These are phyloP conservation scores for Tenebrio molitor DNA, from an alignment of 1,140 invertebrate species.

Conservation along the genomic window DNA sequence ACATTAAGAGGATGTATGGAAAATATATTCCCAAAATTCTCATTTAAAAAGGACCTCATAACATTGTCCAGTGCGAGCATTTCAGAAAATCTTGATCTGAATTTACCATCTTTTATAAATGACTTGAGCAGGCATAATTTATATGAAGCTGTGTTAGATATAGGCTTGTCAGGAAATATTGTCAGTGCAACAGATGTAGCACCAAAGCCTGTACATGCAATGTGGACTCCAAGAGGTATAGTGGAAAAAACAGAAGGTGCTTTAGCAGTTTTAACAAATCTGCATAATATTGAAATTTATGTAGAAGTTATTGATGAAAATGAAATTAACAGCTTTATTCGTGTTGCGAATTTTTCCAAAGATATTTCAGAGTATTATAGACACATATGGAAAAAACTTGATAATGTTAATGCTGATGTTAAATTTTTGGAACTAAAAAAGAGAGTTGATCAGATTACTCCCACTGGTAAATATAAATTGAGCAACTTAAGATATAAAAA, in stretches of 20 bases:
- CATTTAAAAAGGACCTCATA: slow-evolving; percentile 34
- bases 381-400: slow-evolving; percentile 20
- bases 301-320: slow-evolving; percentile 25
- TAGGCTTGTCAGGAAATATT: slow-evolving; percentile 19
- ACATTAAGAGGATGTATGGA: slow-evolving; percentile 3
- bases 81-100: slow-evolving; percentile 29
- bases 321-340: slow-evolving; percentile 31
- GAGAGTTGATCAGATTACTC: neutral
- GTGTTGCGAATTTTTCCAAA: slow-evolving; percentile 40
- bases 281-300: slow-evolving; percentile 42
- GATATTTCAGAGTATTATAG: slow-evolving; percentile 26
- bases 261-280: slow-evolving; percentile 40
- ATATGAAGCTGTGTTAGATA: slow-evolving; percentile 32
- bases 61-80: slow-evolving; percentile 12
- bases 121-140: slow-evolving; percentile 15
- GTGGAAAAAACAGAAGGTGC: slow-evolving; percentile 25
- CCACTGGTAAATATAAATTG: slow-evolving; percentile 35
- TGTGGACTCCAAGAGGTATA: slow-evolving; percentile 33
- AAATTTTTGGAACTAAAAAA: slow-evolving; percentile 28
- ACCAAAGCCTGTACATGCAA: slow-evolving; percentile 8
- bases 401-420: neutral
- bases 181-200: neutral
- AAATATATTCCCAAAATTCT: slow-evolving; percentile 34
- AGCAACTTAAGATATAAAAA: too few species aligned
- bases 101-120: slow-evolving; percentile 1